Evolutionary conservation across 2,797 vertebrate species (phyloP).

Genomic region (Anniella stebbinsi): DNA sequence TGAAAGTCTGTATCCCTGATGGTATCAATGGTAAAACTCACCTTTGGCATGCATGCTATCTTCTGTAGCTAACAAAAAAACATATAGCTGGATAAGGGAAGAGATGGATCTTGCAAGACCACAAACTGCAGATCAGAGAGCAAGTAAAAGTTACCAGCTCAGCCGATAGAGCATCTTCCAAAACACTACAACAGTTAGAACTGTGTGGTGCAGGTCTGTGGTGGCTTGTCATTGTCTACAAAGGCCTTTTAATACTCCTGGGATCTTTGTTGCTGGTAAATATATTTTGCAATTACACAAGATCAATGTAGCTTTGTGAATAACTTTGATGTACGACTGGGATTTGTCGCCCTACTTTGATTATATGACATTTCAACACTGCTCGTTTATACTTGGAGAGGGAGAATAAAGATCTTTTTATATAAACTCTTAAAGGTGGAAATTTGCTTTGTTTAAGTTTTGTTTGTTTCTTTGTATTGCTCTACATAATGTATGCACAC

Average conservation of each 20-base stretch:
- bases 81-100: too few relatives aligned
- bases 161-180: neutral
- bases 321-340: neutral
- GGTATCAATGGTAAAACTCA: neutral
- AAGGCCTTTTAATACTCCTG: neutral
- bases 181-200: neutral
- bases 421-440: neutral
- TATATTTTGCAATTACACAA: neutral
- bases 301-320: neutral
- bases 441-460: neutral
- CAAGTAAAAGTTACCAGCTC: neutral
- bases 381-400: constrained; percentile 21
- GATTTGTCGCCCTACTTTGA: neutral
- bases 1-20: too few relatives aligned
- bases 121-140: neutral
- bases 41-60: neutral
- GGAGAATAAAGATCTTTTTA: constrained; percentile 49
- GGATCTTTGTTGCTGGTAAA: neutral
- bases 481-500: neutral
- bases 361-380: constrained; percentile 55
- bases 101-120: neutral
- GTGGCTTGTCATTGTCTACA: neutral
- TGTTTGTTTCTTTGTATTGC: constrained; percentile 4
- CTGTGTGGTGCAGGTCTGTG: neutral
- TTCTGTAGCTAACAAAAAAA: neutral